A percentile compares a stretch with the other conserved stretches of the same genome.
Evolutionary conservation across 2,888 invertebrate genomes (phyloP).

Genomic region (Antitype chi): DNA sequence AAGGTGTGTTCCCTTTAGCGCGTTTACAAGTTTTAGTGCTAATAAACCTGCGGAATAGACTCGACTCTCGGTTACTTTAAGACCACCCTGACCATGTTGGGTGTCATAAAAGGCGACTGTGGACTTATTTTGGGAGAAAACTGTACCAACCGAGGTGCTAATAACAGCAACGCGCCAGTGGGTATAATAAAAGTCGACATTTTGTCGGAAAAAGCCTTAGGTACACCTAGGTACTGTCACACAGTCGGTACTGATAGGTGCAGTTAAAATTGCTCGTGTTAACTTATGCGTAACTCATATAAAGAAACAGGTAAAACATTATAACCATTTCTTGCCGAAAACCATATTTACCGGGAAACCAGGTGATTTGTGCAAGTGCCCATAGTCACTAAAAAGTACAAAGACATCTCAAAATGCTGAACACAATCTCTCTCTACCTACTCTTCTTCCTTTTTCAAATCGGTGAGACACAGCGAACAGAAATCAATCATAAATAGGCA

Average conservation of each 20-base stretch:
- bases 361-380: neutral
- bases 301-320: neutral
- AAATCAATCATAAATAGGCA: constrained; percentile 27
- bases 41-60: constrained; percentile 45
- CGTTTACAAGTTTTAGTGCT: constrained; percentile 59
- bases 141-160: neutral
- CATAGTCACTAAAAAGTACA: neutral
- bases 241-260: neutral
- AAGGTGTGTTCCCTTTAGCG: constrained; percentile 34
- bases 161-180: neutral
- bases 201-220: neutral
- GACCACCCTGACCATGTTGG: constrained; percentile 46
- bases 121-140: constrained; percentile 33
- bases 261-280: too few species aligned
- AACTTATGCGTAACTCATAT: too few species aligned
- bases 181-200: neutral
- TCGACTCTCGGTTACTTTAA: constrained; percentile 33
- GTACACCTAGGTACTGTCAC: neutral
- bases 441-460: constrained; percentile 22
- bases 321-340: neutral
- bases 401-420: neutral
- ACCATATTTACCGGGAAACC: neutral
- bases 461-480: neutral
- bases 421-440: neutral
- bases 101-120: constrained; percentile 36